Conservation (phyloP, 1,140 invertebrate genomes). For the Drosophila miranda region DNA sequence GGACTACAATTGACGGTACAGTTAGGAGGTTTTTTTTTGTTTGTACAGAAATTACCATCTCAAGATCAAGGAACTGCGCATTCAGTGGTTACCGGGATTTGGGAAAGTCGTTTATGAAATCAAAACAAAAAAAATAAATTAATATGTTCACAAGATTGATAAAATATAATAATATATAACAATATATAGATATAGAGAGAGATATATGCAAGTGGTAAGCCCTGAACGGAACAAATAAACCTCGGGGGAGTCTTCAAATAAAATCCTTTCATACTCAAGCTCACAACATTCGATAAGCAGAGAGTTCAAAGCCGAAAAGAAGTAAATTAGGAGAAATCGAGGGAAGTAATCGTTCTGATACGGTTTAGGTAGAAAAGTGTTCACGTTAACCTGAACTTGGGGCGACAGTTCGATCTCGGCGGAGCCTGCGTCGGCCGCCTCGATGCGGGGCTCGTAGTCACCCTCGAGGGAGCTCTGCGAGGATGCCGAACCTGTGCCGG, state of each 20-base stretch:
- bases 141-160: conserved; percentile 29
- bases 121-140: conserved; percentile 47
- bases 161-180: neutral
- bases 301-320: conserved; percentile 51
- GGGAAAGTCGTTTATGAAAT: conserved; percentile 55
- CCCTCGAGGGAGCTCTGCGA: conserved; percentile 93
- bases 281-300: conserved; percentile 63
- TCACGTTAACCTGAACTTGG: conserved; percentile 74
- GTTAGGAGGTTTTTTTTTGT: conserved; percentile 6
- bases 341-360: conserved; percentile 27
- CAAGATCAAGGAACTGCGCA: conserved; percentile 53
- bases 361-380: conserved; percentile 46
- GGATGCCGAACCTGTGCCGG: conserved; percentile 89
- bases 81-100: conserved; percentile 44
- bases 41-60: conserved; percentile 62
- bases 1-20: conserved; percentile 31
- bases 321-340: conserved; percentile 31
- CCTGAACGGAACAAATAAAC: conserved; percentile 21
- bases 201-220: neutral
- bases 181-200: neutral
- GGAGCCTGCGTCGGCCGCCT: conserved; percentile 61
- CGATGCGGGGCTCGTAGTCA: conserved; percentile 83
- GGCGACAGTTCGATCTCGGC: conserved; percentile 48
- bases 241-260: conserved; percentile 13
- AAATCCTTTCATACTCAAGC: conserved; percentile 35